A percentile compares a stretch with the other conserved stretches of the same genome.
These are phyloP conservation scores for Apostichopus parvimensis DNA, from an alignment of 35 echinoderm and acorn worm genomes.

Conservation along the genomic window DNA sequence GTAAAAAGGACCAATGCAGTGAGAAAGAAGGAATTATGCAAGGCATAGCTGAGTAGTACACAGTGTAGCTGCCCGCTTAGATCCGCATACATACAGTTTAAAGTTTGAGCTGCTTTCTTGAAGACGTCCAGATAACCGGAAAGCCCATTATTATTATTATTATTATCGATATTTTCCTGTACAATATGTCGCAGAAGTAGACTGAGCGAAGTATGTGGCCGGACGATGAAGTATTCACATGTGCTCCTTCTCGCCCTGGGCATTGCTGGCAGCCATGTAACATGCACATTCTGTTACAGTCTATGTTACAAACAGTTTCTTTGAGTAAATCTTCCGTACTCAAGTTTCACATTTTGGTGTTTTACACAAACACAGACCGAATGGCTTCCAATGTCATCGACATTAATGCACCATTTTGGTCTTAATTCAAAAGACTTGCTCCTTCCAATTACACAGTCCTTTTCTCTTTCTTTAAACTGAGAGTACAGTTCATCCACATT, in stretches of 20 bases:
- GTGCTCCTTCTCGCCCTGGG: not conserved
- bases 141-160: no score
- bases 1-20: no score
- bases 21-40: no score
- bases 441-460: not conserved
- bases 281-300: not conserved
- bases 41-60: no score
- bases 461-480: not conserved
- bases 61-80: no score
- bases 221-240: no score
- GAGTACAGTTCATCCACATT: slow-evolving; percentile 5
- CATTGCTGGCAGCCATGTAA: not conserved
- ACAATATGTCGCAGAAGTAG: no score
- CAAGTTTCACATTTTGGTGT: slow-evolving; percentile 9
- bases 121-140: no score
- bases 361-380: slow-evolving; percentile 25
- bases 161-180: no score
- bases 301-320: not conserved
- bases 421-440: not conserved
- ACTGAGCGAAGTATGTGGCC: no score
- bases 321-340: not conserved
- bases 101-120: no score
- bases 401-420: not conserved
- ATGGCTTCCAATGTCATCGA: not conserved
- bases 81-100: no score